phyloP scores from a whole-genome alignment of 2,797 vertebrate genomes.

The Pseudochaenichthys georgianus region DNA sequence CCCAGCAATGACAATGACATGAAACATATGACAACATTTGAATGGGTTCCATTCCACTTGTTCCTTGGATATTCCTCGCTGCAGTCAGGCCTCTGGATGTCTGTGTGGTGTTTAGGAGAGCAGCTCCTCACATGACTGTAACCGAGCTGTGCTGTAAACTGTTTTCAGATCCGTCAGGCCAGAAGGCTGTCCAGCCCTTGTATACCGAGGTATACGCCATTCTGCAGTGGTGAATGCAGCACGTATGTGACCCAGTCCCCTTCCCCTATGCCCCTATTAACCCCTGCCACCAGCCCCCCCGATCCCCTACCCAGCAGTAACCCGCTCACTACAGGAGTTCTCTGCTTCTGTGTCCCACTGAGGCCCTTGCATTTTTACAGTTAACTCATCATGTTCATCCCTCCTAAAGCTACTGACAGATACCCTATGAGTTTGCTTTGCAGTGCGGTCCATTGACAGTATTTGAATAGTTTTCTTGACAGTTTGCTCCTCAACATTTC shows the following conservation, averaged over 20 bases:
- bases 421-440: too few relatives aligned
- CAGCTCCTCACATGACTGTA: conserved; percentile 73
- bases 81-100: not conserved
- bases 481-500: not conserved
- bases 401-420: conserved; percentile 1
- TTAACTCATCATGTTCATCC: not conserved
- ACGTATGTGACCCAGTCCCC: conserved; percentile 91
- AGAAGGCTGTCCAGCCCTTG: conserved; percentile 97
- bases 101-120: not conserved
- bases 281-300: conserved; percentile 7
- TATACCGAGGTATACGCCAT: conserved; percentile 95
- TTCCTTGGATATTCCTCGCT: not conserved
- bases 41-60: not conserved
- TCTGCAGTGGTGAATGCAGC: conserved; percentile 92
- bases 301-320: not conserved
- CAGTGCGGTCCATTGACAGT: too few relatives aligned
- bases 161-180: conserved; percentile 97
- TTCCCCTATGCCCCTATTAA: conserved; percentile 55
- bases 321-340: conserved; percentile 20
- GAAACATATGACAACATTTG: too few relatives aligned
- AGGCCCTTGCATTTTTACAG: not conserved
- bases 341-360: not conserved
- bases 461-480: too few relatives aligned
- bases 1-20: too few relatives aligned
- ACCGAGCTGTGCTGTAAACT: conserved; percentile 90